Evolutionary conservation across 2,888 invertebrate species (phyloP).

Genomic region (Tetragonisca angustula): DNA sequence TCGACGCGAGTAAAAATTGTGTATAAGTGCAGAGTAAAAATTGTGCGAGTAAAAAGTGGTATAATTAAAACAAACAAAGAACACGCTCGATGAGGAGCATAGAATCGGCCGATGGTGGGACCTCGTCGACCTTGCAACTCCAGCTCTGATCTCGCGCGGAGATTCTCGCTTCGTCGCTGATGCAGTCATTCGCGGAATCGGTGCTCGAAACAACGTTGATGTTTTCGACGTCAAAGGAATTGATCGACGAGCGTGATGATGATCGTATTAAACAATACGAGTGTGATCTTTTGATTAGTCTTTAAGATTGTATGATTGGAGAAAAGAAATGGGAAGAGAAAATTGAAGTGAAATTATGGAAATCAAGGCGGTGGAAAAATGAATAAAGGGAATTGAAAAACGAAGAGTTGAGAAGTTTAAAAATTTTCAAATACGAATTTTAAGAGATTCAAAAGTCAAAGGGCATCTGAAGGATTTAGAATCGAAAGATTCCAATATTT

Average conservation of each 20-base stretch:
- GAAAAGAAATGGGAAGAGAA: no score
- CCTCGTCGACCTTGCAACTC: slow-evolving; percentile 69
- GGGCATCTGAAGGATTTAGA: not conserved
- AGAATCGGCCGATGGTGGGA: slow-evolving; percentile 58
- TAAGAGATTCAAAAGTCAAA: no score
- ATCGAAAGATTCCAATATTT: not conserved
- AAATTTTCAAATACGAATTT: no score
- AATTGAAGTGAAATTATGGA: no score
- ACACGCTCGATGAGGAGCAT: slow-evolving; percentile 62
- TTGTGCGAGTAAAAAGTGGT: no score
- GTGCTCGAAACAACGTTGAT: not conserved
- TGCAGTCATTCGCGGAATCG: not conserved
- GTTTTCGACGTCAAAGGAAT: slow-evolving; percentile 4
- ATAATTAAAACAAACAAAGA: slow-evolving; percentile 79
- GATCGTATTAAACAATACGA: not conserved
- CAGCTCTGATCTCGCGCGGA: slow-evolving; percentile 46
- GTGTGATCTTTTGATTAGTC: no score
- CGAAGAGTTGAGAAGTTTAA: no score
- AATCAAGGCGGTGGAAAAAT: no score
- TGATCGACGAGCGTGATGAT: not conserved
- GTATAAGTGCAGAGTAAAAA: no score
- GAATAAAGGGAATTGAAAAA: no score
- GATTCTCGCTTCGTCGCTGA: slow-evolving; percentile 15
- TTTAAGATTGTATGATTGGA: not conserved
- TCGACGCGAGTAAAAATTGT: slow-evolving; percentile 8